phyloP scores from a whole-genome alignment of 2,797 vertebrate genomes.

The Picus viridis region DNA sequence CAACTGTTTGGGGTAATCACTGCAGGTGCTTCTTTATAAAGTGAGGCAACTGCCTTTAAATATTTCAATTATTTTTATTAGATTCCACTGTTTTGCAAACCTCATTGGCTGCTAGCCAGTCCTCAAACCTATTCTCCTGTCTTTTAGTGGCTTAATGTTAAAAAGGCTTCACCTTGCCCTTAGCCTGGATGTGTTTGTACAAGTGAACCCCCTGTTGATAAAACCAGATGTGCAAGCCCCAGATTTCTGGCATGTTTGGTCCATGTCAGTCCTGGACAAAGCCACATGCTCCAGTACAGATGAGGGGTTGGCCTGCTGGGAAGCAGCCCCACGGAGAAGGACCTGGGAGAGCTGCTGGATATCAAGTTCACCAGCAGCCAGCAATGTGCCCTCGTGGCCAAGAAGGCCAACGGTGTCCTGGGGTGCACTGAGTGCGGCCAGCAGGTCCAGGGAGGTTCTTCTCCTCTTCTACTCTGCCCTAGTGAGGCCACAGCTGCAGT shows the following conservation, averaged over 20 bases:
- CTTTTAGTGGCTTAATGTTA: conserved; percentile 56
- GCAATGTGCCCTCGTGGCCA: too few relatives aligned
- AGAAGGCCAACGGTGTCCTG: too few relatives aligned
- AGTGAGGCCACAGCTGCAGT: too few relatives aligned
- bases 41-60: conserved; percentile 66
- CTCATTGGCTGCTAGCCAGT: conserved; percentile 59
- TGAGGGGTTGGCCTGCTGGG: too few relatives aligned
- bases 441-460: too few relatives aligned
- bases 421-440: too few relatives aligned
- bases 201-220: conserved; percentile 39
- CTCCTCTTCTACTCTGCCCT: too few relatives aligned
- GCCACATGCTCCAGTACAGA: not conserved
- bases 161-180: conserved; percentile 38
- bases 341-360: too few relatives aligned
- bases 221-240: conserved; percentile 32
- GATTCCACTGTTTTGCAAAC: conserved; percentile 67
- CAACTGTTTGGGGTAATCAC: conserved; percentile 62
- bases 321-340: too few relatives aligned
- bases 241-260: not conserved
- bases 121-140: conserved; percentile 26
- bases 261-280: not conserved
- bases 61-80: conserved; percentile 74
- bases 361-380: too few relatives aligned
- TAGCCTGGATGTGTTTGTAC: conserved; percentile 54
- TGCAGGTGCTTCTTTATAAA: conserved; percentile 69